A percentile compares a stretch with the other conserved stretches of the same genome.
phyloP scores from a whole-genome alignment of 2,888 invertebrate genomes.

The Eledone cirrhosa region DNA sequence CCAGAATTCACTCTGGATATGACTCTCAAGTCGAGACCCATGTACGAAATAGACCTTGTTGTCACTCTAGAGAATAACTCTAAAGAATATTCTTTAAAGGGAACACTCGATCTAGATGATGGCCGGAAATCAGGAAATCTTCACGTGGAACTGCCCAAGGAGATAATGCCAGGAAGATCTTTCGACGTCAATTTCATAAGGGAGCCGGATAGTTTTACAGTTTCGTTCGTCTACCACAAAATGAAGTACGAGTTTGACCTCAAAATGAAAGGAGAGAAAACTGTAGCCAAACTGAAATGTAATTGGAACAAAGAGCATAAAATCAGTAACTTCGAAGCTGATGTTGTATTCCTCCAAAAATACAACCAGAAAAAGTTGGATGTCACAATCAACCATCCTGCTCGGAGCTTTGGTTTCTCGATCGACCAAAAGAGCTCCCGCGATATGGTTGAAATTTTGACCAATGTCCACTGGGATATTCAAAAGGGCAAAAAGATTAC shows the following conservation, averaged over 20 bases:
- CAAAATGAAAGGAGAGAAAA: background rate
- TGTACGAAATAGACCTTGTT: background rate
- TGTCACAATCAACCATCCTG: background rate
- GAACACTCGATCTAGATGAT: background rate
- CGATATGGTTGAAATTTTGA: background rate
- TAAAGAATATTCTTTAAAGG: background rate
- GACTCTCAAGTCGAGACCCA: background rate
- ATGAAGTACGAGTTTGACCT: background rate
- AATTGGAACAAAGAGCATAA: constrained; percentile 13
- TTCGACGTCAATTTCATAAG: background rate
- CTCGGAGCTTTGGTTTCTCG: background rate
- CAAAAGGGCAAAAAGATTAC: background rate
- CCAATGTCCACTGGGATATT: background rate
- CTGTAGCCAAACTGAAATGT: background rate
- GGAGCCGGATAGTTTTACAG: background rate
- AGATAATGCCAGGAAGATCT: background rate
- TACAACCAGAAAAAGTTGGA: background rate
- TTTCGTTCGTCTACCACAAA: background rate
- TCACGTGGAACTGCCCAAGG: background rate
- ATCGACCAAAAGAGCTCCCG: background rate
- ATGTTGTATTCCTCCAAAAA: background rate
- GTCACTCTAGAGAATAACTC: background rate
- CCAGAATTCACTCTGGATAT: background rate
- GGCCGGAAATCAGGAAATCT: background rate
- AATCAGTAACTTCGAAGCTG: background rate